Evolutionary conservation across 2,888 invertebrate genomes (phyloP).

Genomic region (Lithophane socia): DNA sequence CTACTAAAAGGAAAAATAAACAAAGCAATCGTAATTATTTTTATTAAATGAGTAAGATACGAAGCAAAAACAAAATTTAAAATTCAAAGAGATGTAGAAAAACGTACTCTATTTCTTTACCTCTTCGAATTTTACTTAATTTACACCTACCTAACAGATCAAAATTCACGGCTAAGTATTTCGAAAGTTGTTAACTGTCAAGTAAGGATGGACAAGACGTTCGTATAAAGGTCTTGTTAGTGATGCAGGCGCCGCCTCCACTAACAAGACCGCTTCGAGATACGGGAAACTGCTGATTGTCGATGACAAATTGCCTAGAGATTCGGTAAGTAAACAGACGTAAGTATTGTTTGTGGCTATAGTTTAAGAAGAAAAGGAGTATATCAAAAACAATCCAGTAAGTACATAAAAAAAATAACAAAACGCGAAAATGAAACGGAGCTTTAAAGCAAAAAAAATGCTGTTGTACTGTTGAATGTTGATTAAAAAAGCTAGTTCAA

Average conservation of each 20-base stretch:
- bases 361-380: background rate
- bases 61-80: too few relatives aligned
- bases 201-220: slow-evolving; percentile 33
- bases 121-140: background rate
- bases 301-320: slow-evolving; percentile 52
- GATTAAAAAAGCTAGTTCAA: background rate
- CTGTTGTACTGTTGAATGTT: too few relatives aligned
- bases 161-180: slow-evolving; percentile 3
- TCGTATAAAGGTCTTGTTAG: slow-evolving; percentile 48
- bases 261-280: slow-evolving; percentile 50
- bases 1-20: background rate
- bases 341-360: background rate
- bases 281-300: slow-evolving; percentile 48
- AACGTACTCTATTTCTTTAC: too few relatives aligned
- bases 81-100: too few relatives aligned
- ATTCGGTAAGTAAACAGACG: slow-evolving; percentile 17
- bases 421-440: background rate
- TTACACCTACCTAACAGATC: background rate
- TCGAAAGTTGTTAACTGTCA: slow-evolving; percentile 14
- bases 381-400: background rate
- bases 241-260: slow-evolving; percentile 32
- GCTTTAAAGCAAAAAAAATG: background rate
- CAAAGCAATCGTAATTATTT: background rate
- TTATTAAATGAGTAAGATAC: background rate
- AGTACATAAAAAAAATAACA: background rate